phyloP scores from a whole-genome alignment of 2,797 vertebrate genomes.

The Cyprinodon diabolis region DNA sequence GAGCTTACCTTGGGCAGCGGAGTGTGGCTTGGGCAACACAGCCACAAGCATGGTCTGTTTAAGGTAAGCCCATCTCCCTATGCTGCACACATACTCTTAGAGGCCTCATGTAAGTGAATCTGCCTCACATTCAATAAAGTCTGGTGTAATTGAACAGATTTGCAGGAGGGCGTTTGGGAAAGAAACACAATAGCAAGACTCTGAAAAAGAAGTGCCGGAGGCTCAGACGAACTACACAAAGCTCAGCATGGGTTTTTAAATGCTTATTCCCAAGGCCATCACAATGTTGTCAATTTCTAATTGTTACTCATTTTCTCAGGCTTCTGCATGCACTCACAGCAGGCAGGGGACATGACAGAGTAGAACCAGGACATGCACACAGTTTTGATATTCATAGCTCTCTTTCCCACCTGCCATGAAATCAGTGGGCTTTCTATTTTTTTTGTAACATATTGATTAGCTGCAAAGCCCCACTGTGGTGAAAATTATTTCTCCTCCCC shows the following conservation, averaged over 20 bases:
- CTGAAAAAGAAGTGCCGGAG: conserved; percentile 14
- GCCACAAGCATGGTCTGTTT: conserved; percentile 93
- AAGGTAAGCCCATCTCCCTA: conserved; percentile 84
- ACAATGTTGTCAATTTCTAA: conserved; percentile 52
- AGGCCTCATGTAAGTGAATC: conserved; percentile 2
- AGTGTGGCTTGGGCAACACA: conserved; percentile 95
- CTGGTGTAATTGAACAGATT: conserved; percentile 40
- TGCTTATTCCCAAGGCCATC: conserved; percentile 39
- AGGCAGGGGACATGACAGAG: conserved; percentile 1
- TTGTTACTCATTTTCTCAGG: conserved; percentile 51
- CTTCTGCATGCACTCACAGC: conserved; percentile 36
- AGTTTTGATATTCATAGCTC: conserved; percentile 31
- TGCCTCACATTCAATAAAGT: conserved; percentile 30
- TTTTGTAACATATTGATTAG: conserved; percentile 52
- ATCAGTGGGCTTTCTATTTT: conserved; percentile 49
- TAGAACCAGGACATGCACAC: conserved; percentile 16
- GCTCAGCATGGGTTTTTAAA: conserved; percentile 31
- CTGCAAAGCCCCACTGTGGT: conserved; percentile 13
- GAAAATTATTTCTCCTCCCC: conserved; percentile 38
- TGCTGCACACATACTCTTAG: not conserved
- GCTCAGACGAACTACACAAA: conserved; percentile 22
- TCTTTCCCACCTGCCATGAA: conserved; percentile 32
- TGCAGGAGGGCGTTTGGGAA: conserved; percentile 16
- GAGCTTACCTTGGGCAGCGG: conserved; percentile 87
- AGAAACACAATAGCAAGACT: conserved; percentile 19